Evolutionary conservation across 1,140 invertebrate genomes (phyloP), one percentile per base, ranked within the genome.

Genomic region (Drosophila subobscura): DNA sequence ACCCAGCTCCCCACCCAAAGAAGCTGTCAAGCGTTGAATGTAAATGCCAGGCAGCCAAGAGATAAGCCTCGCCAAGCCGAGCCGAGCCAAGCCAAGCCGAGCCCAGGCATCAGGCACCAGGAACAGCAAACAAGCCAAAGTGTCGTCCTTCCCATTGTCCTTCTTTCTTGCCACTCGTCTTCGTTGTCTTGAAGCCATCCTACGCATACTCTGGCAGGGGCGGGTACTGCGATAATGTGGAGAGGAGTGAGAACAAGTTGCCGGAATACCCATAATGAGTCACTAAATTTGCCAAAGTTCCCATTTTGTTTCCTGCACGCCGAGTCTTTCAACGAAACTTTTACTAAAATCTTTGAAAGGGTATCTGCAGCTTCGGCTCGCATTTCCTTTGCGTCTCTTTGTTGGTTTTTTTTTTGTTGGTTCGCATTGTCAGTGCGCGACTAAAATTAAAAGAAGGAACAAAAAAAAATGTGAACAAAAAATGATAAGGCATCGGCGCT

Each of bases 1-100:
- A 7, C 0, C 7, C 29, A 20, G 16, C 29, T 2, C 7, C 6
- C 6, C 20, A 33, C 46, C 57, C 72, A 53, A 85, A 77, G 81
- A 86, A 86, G 81, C 81, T 81, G 81, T 85, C 83, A 85, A 77
- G 68, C 81, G 81, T 81, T 85, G 81, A 85, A 86, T 85, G 81
- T 85, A 86, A 85, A 85, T 86, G 81, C 81, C 81, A 85, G 77
- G 81, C 81, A 81, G 77, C 60, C 81, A 71, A 76, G 75, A 85
- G 83, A 85, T 84, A 84, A 84, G 79, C 79, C 71, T 58, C 66
- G 51, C 72, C 60, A 80, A 79, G 75, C 59, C 72, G 45, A 61
- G 44, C 45, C 33, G 16, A 52, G 64, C 41, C 57, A 45, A 68
- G 54, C 33, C 37, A 40, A 55, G 53, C 12, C 53, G 16, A 25